Evolutionary conservation across 2,113 vertebrate genomes (phyloP).

Genomic region (Conger conger): DNA sequence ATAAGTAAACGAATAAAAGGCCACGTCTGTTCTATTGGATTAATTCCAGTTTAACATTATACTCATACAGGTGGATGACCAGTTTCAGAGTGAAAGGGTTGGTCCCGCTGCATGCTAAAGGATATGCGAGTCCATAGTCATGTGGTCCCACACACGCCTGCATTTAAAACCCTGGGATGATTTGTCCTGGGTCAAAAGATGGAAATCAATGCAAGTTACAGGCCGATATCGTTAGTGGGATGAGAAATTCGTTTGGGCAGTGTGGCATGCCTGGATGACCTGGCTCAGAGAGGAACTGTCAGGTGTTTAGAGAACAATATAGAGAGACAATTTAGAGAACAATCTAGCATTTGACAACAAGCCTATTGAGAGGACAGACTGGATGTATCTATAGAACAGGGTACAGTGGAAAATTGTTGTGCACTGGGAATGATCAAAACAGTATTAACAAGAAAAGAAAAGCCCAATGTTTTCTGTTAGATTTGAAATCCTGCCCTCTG

Average conservation of each 20-base stretch:
- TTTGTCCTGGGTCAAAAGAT: no score
- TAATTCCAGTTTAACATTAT: no score
- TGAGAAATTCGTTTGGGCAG: no score
- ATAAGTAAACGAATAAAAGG: no score
- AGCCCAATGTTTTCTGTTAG: neutral
- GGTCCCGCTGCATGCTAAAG: neutral
- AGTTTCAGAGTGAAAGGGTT: neutral
- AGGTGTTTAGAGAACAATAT: neutral
- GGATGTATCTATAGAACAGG: neutral
- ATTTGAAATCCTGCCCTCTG: neutral
- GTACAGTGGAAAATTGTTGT: neutral
- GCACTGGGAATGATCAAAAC: neutral
- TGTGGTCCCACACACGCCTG: neutral
- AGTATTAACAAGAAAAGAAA: neutral
- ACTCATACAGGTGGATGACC: neutral
- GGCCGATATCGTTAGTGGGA: no score
- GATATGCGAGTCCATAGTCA: neutral
- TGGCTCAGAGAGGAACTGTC: neutral
- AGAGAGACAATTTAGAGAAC: neutral
- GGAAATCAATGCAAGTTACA: no score
- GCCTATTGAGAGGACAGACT: neutral
- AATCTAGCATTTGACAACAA: neutral
- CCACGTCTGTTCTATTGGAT: no score
- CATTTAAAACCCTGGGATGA: neutral
- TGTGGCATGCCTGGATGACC: neutral